phyloP scores from a whole-genome alignment of 2,797 vertebrate genomes.

The Sarcoramphus papa region DNA sequence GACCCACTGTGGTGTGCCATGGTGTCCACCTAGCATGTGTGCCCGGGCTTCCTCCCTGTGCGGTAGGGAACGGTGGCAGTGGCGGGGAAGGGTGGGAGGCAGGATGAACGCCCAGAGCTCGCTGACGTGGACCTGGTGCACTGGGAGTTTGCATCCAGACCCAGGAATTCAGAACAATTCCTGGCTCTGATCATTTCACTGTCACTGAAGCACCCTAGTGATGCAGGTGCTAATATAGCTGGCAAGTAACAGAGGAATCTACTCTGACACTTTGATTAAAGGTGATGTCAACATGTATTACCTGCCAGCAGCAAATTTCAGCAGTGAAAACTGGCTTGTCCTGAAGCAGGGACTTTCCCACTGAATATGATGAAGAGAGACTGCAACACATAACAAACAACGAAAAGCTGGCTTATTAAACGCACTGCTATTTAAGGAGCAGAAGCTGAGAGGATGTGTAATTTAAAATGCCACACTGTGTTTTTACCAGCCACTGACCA shows the following conservation, averaged over 20 bases:
- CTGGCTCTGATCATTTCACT: not conserved
- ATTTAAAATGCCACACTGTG: not conserved
- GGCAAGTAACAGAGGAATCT: not conserved
- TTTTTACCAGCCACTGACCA: not conserved
- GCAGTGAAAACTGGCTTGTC: not conserved
- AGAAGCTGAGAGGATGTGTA: not conserved
- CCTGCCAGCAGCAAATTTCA: not conserved
- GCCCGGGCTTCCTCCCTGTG: not conserved
- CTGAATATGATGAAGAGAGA: not conserved
- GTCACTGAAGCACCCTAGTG: not conserved
- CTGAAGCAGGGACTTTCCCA: not conserved
- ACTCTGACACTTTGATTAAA: not conserved
- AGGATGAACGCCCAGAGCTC: not conserved
- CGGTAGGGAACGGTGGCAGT: not conserved
- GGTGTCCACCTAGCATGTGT: not conserved
- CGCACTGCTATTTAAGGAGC: not conserved
- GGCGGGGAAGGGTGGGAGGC: not conserved
- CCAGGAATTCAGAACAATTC: not conserved
- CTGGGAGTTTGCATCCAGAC: not conserved
- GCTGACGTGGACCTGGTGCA: accelerated
- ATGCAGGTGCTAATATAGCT: not conserved
- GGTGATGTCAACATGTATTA: not conserved
- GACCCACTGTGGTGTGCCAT: not conserved
- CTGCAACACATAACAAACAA: not conserved
- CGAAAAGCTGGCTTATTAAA: not conserved